Conservation (phyloP, 2,113 vertebrate species). For the Gracilinanus agilis region DNA sequence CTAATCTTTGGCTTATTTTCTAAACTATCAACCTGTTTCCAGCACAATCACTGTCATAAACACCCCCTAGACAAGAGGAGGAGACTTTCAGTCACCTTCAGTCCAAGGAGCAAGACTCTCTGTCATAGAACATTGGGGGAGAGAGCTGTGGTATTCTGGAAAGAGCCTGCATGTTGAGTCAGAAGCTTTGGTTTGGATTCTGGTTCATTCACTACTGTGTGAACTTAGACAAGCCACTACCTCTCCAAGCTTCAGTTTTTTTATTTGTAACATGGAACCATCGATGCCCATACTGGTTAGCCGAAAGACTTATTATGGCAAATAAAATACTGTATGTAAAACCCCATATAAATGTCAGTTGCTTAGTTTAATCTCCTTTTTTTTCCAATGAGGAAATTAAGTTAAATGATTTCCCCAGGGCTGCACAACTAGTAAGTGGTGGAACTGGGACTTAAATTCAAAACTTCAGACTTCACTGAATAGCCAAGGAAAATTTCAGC, state of each 20-base stretch:
- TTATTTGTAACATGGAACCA: neutral
- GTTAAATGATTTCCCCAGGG: neutral
- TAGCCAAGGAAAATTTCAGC: neutral
- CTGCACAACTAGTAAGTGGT: neutral
- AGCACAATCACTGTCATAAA: neutral
- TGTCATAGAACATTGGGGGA: neutral
- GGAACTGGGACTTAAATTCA: neutral
- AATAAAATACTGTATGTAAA: neutral
- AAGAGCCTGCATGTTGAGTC: neutral
- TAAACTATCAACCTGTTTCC: neutral
- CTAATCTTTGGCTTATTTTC: constrained; percentile 29
- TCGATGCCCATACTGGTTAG: neutral
- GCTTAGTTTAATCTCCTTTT: neutral
- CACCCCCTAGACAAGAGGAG: neutral
- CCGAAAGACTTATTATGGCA: neutral
- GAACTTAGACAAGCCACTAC: neutral
- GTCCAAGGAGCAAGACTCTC: neutral
- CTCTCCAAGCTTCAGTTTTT: neutral
- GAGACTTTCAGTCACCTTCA: constrained; percentile 31
- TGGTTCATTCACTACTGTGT: neutral
- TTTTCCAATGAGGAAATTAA: neutral
- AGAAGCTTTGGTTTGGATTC: neutral
- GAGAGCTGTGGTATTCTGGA: neutral
- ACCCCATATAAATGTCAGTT: neutral
- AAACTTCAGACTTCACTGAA: neutral